phyloP scores from a whole-genome alignment of 2,888 invertebrate species.

The Phortica magna region DNA sequence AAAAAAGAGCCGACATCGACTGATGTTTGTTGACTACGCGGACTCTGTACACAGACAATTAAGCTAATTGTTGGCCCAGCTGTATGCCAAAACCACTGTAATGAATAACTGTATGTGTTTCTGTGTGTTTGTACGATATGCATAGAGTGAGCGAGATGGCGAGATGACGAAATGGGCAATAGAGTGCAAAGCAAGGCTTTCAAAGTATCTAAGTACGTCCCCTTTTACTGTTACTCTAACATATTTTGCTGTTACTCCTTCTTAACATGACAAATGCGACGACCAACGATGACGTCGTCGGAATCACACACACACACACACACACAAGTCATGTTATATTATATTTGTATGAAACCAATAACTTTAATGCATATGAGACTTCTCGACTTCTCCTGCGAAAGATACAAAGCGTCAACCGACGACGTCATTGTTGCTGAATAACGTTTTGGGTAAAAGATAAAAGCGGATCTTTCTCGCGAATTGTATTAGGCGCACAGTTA shows the following conservation, averaged over 20 bases:
- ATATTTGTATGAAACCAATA: constrained; percentile 22
- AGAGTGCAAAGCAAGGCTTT: too few relatives aligned
- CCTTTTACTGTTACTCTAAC: background rate
- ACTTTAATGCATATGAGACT: constrained; percentile 9
- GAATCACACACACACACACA: background rate
- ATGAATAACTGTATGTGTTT: background rate
- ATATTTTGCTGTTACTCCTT: background rate
- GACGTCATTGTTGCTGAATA: constrained; percentile 22
- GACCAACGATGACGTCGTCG: constrained; percentile 6
- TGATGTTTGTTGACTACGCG: background rate
- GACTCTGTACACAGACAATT: constrained; percentile 63
- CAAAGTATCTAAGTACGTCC: too few relatives aligned
- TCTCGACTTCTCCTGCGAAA: too few relatives aligned
- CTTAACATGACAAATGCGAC: background rate
- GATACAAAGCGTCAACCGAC: background rate
- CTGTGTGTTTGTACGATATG: background rate
- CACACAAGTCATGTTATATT: constrained; percentile 23
- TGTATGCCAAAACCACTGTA: constrained; percentile 2
- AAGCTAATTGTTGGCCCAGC: constrained; percentile 68
- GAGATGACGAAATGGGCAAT: too few relatives aligned
- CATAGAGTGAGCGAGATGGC: background rate
- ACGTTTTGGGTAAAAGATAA: constrained; percentile 61
- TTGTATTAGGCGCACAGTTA: constrained; percentile 70
- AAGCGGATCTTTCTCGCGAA: constrained; percentile 77
- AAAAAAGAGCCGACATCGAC: background rate